These are phyloP conservation scores for Dermolepida albohirtum DNA, from an alignment of 2,888 invertebrate genomes.

Conservation along the genomic window DNA sequence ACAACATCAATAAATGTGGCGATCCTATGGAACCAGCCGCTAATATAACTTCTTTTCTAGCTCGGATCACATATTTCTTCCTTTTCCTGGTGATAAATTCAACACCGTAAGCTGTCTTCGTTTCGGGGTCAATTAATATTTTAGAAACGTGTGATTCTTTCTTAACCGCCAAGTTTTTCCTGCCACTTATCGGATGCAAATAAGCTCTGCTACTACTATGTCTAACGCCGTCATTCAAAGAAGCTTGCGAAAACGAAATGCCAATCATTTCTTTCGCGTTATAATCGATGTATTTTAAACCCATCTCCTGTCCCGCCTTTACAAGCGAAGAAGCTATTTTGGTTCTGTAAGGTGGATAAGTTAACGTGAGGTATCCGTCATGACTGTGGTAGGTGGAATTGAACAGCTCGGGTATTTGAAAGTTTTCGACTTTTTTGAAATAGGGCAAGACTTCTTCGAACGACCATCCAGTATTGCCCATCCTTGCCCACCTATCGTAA, in stretches of 20 bases:
- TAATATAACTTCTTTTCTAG: slow-evolving; percentile 71
- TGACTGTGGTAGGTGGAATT: slow-evolving; percentile 66
- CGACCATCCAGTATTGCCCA: slow-evolving; percentile 78
- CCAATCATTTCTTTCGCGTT: slow-evolving; percentile 71
- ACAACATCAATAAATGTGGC: slow-evolving; percentile 84
- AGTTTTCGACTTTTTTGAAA: slow-evolving; percentile 86
- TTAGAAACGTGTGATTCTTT: slow-evolving; percentile 67
- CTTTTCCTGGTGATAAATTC: slow-evolving; percentile 61
- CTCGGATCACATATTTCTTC: slow-evolving; percentile 58
- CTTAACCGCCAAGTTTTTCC: slow-evolving; percentile 69
- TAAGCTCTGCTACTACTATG: slow-evolving; percentile 68
- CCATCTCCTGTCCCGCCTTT: slow-evolving; percentile 72
- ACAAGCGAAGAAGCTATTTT: slow-evolving; percentile 74
- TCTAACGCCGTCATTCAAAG: slow-evolving; percentile 66
- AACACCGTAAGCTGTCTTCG: slow-evolving; percentile 64
- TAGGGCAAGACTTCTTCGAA: slow-evolving; percentile 84
- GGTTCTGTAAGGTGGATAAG: slow-evolving; percentile 71
- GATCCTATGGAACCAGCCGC: slow-evolving; percentile 76
- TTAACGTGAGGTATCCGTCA: slow-evolving; percentile 70
- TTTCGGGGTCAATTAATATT: slow-evolving; percentile 63
- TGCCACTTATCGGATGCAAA: slow-evolving; percentile 63
- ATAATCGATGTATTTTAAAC: slow-evolving; percentile 75
- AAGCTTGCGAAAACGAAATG: slow-evolving; percentile 68
- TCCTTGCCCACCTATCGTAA: slow-evolving; percentile 86
- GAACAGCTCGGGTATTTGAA: slow-evolving; percentile 80